A percentile compares a stretch with the other conserved stretches of the same genome.
These are phyloP conservation scores for Bagarius yarrelli DNA, from an alignment of 2,113 vertebrate genomes.

Conservation along the genomic window DNA sequence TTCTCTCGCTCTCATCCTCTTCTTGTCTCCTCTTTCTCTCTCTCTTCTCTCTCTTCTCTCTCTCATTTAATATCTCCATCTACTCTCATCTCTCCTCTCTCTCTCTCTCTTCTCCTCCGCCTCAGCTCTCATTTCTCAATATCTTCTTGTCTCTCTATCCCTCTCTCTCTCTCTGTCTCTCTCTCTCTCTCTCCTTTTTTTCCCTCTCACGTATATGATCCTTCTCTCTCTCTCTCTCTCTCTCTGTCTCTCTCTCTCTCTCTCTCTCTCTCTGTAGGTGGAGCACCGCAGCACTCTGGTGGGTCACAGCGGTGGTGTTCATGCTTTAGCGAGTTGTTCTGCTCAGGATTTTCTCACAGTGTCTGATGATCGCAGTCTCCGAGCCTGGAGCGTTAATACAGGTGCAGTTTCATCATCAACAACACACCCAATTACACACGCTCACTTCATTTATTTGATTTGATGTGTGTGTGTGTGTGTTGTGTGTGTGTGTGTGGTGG, in stretches of 20 bases:
- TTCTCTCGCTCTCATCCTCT: too few species aligned
- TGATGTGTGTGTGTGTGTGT: background rate
- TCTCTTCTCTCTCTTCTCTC: background rate
- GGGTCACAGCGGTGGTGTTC: constrained; percentile 65
- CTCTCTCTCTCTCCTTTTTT: too few species aligned
- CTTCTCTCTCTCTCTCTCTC: background rate
- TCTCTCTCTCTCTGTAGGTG: constrained; percentile 57
- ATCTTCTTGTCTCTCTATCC: too few species aligned
- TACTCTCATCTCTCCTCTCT: background rate
- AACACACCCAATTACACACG: background rate
- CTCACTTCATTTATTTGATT: background rate
- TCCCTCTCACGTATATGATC: background rate
- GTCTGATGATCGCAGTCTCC: constrained; percentile 67
- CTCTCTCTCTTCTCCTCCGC: background rate
- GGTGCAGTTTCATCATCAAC: constrained; percentile 45
- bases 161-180: too few species aligned
- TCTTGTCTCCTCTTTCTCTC: background rate
- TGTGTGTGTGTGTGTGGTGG: constrained; percentile 1
- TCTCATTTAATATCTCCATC: too few species aligned
- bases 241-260: background rate
- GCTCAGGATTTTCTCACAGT: constrained; percentile 63
- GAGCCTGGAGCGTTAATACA: constrained; percentile 60
- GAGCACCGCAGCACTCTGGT: constrained; percentile 66
- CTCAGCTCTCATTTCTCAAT: too few species aligned
- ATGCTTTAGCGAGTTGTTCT: constrained; percentile 49